Conservation (phyloP, 2,888 invertebrate species). For the Himalopsyche kuldschensis region DNA sequence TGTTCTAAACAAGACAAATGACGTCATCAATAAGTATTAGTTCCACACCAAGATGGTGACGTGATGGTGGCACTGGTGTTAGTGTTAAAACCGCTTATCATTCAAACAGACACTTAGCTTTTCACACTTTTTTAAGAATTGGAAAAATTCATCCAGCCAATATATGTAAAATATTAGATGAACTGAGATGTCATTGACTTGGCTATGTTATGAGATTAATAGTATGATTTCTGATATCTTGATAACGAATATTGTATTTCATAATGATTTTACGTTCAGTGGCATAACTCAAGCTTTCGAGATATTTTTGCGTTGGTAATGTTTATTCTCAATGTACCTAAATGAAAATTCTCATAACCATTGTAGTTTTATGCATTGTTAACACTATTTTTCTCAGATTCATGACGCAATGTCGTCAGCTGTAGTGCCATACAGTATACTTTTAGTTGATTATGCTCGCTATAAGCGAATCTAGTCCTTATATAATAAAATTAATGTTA, state of each 20-base stretch:
- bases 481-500: too few species aligned
- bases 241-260: neutral
- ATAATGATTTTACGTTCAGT: too few species aligned
- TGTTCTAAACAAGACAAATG: conserved; percentile 26
- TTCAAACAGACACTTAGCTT: conserved; percentile 1
- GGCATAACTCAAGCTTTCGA: too few species aligned
- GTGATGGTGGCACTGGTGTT: neutral
- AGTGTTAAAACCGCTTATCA: neutral
- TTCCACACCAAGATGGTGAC: neutral
- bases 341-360: too few species aligned
- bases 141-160: neutral
- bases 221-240: neutral
- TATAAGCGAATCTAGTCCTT: too few species aligned
- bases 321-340: too few species aligned
- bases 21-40: conserved; percentile 32
- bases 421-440: too few species aligned
- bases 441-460: too few species aligned
- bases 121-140: neutral
- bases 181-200: neutral
- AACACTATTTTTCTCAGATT: too few species aligned
- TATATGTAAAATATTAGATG: neutral
- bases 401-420: too few species aligned
- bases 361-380: too few species aligned
- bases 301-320: too few species aligned
- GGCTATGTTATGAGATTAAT: neutral